Conservation (phyloP, 2,888 invertebrate species). For the Athalia rosae region DNA sequence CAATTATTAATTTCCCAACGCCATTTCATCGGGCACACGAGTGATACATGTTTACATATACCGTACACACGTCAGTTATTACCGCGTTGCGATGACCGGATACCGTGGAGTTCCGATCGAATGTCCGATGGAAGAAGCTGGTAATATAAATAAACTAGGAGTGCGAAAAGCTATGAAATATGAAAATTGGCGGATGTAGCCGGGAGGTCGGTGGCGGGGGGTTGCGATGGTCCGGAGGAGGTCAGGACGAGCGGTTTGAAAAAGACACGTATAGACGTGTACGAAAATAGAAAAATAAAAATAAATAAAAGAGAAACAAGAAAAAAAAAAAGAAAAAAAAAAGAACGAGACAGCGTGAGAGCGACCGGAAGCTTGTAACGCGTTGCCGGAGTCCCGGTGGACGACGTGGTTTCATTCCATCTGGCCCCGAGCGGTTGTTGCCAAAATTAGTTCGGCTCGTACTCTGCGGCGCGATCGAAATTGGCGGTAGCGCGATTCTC, state of each 20-base stretch:
- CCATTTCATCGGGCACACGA: constrained; percentile 10
- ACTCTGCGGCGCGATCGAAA: constrained; percentile 66
- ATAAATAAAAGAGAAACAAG: constrained; percentile 47
- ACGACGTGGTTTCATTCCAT: constrained; percentile 64
- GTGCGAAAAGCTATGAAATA: constrained; percentile 41
- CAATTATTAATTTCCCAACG: not conserved
- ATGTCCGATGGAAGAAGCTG: constrained; percentile 12
- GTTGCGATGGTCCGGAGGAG: no score
- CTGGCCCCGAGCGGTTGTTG: constrained; percentile 70
- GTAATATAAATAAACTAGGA: not conserved
- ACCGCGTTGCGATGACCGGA: constrained; percentile 27
- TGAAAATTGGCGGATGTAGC: no score
- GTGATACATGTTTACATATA: not conserved
- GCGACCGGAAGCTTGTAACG: constrained; percentile 45
- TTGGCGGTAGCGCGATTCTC: constrained; percentile 64
- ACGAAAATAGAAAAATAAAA: constrained; percentile 11
- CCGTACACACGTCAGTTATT: no score
- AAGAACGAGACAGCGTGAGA: constrained; percentile 43
- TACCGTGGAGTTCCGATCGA: constrained; percentile 46
- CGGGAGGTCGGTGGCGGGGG: no score
- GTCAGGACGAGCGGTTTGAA: no score
- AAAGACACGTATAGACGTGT: no score
- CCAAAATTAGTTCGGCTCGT: constrained; percentile 71
- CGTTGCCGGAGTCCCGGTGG: constrained; percentile 59
- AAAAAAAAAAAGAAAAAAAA: constrained; percentile 51